Evolutionary conservation across 2,888 invertebrate genomes (phyloP).

Genomic region (Magallana nippona): DNA sequence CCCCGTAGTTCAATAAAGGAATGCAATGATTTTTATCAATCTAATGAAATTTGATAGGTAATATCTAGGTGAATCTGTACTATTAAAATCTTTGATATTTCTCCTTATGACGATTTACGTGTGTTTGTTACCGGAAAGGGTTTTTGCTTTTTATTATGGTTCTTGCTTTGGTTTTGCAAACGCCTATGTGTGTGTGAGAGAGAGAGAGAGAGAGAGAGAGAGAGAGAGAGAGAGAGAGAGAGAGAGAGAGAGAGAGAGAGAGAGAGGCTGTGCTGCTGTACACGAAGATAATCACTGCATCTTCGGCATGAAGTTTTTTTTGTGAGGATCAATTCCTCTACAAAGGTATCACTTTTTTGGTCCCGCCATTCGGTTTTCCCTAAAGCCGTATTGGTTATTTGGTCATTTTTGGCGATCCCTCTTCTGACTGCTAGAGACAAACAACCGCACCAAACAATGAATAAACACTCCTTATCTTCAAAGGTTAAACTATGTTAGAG

Average conservation of each 20-base stretch:
- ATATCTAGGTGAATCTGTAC: conserved; percentile 16
- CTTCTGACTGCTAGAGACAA: conserved; percentile 19
- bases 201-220: no score
- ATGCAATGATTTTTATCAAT: conserved; percentile 22
- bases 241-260: no score
- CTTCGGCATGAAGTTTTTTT: no score
- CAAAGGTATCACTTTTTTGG: no score
- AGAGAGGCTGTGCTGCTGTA: no score
- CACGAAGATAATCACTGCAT: no score
- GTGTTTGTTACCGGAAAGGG: neutral
- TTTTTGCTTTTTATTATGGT: neutral
- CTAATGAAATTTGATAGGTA: conserved; percentile 33
- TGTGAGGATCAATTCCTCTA: no score
- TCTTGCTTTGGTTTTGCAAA: no score
- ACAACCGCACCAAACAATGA: conserved; percentile 28
- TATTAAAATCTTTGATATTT: conserved; percentile 1
- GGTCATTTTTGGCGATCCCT: neutral
- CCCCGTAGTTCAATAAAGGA: neutral
- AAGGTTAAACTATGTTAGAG: conserved; percentile 31
- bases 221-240: no score
- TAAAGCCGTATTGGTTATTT: neutral
- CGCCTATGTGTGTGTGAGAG: no score
- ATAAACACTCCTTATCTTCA: conserved; percentile 38
- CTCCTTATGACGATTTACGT: neutral
- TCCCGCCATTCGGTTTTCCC: no score